phyloP scores from a whole-genome alignment of 2,113 vertebrate species.

The Cervus canadensis region DNA sequence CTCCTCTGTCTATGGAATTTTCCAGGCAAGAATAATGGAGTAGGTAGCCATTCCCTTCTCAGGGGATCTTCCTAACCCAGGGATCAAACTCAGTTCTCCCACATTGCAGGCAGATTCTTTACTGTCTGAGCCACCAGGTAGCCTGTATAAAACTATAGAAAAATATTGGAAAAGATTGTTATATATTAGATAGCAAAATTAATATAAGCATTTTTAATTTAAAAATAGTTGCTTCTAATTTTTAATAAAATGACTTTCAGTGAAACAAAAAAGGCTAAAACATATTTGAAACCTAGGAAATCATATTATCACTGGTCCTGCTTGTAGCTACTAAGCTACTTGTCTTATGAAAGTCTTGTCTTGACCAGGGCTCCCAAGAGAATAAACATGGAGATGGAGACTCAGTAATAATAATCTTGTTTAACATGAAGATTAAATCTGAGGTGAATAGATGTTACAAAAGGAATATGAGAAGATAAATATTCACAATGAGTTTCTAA shows the following conservation, averaged over 20 bases:
- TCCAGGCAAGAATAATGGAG: not conserved
- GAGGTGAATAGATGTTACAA: not conserved
- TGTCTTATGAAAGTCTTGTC: not conserved
- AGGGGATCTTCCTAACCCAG: not conserved
- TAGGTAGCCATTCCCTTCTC: not conserved
- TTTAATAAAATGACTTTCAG: constrained; percentile 15
- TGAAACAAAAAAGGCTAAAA: not conserved
- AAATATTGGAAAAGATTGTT: not conserved
- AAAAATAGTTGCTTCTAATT: not conserved
- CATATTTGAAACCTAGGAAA: not conserved
- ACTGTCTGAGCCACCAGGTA: not conserved
- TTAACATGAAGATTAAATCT: not conserved
- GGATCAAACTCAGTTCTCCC: not conserved
- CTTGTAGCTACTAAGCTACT: not conserved
- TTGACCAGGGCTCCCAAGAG: not conserved
- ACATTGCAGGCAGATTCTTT: not conserved
- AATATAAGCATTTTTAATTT: not conserved
- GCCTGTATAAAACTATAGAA: not conserved
- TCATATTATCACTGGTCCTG: not conserved
- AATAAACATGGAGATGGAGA: not conserved
- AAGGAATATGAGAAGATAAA: not conserved
- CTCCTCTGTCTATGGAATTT: not conserved
- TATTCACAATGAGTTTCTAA: constrained; percentile 20
- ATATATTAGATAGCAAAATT: not conserved
- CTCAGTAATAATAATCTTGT: not conserved